Conservation (phyloP, 2,113 vertebrate genomes). For the Microtus oregoni region DNA sequence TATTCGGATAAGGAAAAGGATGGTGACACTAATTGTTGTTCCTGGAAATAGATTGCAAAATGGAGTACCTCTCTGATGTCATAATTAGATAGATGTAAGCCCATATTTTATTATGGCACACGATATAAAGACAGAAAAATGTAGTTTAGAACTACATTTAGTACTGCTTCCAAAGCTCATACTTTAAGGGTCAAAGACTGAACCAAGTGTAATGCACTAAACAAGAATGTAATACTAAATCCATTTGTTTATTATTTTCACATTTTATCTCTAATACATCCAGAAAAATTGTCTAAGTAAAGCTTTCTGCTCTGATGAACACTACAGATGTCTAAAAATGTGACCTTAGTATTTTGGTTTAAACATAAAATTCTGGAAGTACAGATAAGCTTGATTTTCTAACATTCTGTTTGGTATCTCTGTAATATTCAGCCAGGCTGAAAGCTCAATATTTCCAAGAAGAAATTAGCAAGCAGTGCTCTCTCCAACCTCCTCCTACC, state of each 20-base stretch:
- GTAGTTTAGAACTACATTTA: background rate
- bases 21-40: conserved; percentile 33
- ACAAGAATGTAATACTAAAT: conserved; percentile 38
- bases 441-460: conserved; percentile 23
- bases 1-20: conserved; percentile 58
- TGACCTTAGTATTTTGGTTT: background rate
- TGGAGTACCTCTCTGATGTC: conserved; percentile 3
- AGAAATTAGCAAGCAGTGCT: background rate
- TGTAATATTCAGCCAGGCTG: conserved; percentile 29
- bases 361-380: conserved; percentile 49
- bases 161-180: background rate
- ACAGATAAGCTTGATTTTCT: conserved; percentile 19
- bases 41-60: conserved; percentile 43
- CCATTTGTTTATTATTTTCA: conserved; percentile 42
- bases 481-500: background rate
- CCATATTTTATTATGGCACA: conserved; percentile 37
- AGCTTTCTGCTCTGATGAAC: background rate
- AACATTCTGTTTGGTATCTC: conserved; percentile 21
- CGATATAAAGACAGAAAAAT: background rate
- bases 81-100: conserved; percentile 29
- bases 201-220: conserved; percentile 19
- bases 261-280: background rate
- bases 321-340: conserved; percentile 12
- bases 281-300: conserved; percentile 14
- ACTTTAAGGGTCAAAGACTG: conserved; percentile 26